These are phyloP conservation scores for Marcusenius ussheri DNA, from an alignment of 2,113 vertebrate species.

Conservation along the genomic window DNA sequence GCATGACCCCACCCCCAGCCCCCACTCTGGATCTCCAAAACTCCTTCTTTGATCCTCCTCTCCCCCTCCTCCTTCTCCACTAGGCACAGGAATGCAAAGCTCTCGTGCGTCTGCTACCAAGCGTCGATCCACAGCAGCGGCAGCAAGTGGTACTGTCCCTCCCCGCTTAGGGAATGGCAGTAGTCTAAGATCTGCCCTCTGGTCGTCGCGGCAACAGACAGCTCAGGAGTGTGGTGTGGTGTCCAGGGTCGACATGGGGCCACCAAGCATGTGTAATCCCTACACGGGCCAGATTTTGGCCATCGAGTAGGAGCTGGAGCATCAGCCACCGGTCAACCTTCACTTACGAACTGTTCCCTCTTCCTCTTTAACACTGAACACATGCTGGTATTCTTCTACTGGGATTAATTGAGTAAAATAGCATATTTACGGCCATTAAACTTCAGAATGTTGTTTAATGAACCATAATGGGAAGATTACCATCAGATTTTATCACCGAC, in stretches of 20 bases:
- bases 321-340: neutral
- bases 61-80: neutral
- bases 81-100: neutral
- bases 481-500: neutral
- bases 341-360: neutral
- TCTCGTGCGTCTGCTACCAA: neutral
- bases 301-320: neutral
- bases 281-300: slow-evolving; percentile 5
- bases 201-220: slow-evolving; percentile 30
- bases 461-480: neutral
- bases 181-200: neutral
- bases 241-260: slow-evolving; percentile 54
- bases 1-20: neutral
- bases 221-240: slow-evolving; percentile 44
- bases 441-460: neutral
- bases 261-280: slow-evolving; percentile 39
- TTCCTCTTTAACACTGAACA: neutral
- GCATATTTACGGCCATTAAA: neutral
- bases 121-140: neutral
- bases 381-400: neutral
- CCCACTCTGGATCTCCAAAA: neutral
- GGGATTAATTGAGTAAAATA: neutral
- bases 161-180: neutral
- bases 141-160: neutral
- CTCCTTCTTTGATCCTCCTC: slow-evolving; percentile 2